phyloP scores from a whole-genome alignment of 2,888 invertebrate species.

The Nomada goodeniana region DNA sequence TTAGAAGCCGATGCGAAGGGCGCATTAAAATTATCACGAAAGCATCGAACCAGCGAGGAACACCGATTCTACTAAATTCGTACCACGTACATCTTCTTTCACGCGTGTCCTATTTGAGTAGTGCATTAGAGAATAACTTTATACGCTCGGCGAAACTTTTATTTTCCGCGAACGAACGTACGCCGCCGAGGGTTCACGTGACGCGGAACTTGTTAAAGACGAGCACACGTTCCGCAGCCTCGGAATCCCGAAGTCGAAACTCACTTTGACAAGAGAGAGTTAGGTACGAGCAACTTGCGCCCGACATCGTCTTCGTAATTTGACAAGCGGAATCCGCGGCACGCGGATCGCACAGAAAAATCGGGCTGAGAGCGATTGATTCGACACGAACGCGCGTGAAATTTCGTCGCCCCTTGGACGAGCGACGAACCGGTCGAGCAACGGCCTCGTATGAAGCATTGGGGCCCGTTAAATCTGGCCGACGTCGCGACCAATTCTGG shows the following conservation, averaged over 20 bases:
- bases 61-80: no score
- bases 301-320: constrained; percentile 35
- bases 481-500: constrained; percentile 29
- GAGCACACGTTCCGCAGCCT: constrained; percentile 21
- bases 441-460: constrained; percentile 1
- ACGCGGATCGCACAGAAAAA: constrained; percentile 26
- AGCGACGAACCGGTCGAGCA: constrained; percentile 14
- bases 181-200: background rate
- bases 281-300: constrained; percentile 25
- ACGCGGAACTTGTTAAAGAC: constrained; percentile 33
- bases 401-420: constrained; percentile 1
- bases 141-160: no score
- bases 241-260: constrained; percentile 27
- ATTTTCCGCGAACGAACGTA: no score
- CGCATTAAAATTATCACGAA: no score
- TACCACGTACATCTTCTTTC: no score
- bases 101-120: no score
- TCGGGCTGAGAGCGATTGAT: background rate
- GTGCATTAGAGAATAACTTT: no score
- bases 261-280: constrained; percentile 22
- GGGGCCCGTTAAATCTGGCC: constrained; percentile 32
- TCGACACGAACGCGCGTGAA: constrained; percentile 7
- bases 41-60: no score
- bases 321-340: constrained; percentile 46
- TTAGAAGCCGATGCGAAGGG: no score